phyloP scores from a whole-genome alignment of 2,888 invertebrate genomes.

The Sminthurides aquaticus region DNA sequence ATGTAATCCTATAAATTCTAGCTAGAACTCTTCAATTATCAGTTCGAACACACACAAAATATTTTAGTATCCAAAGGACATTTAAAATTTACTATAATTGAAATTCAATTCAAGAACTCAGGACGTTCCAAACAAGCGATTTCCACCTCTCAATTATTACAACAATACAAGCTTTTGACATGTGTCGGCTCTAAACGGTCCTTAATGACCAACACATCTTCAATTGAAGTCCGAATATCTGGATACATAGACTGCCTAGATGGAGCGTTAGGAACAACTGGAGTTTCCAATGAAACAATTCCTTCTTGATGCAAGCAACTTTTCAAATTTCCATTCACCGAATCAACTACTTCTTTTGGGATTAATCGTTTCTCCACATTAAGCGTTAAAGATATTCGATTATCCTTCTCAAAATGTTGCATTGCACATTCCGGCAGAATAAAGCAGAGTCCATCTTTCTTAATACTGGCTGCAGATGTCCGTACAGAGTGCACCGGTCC shows the following conservation, averaged over 20 bases:
- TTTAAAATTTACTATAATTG: too few relatives aligned
- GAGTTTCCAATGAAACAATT: neutral
- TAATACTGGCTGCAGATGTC: slow-evolving; percentile 23
- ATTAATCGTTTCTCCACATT: slow-evolving; percentile 30
- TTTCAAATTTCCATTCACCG: neutral
- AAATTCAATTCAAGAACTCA: too few relatives aligned
- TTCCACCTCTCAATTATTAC: too few relatives aligned
- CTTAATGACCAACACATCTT: neutral
- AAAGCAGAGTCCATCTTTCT: slow-evolving; percentile 32
- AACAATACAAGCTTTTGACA: slow-evolving; percentile 2
- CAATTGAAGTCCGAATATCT: neutral
- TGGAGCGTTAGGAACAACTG: neutral
- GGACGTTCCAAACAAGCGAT: too few relatives aligned
- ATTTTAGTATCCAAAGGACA: too few relatives aligned
- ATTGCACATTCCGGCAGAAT: slow-evolving; percentile 25
- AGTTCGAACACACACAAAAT: too few relatives aligned
- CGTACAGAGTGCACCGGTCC: slow-evolving; percentile 39
- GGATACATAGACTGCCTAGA: neutral
- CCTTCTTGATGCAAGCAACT: neutral
- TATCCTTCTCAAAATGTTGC: slow-evolving; percentile 32
- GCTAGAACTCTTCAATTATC: too few relatives aligned
- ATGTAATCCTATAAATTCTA: too few relatives aligned
- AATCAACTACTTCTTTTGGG: neutral
- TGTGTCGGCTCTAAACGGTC: neutral
- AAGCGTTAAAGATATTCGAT: slow-evolving; percentile 23